Base-by-base conservation (phyloP, 2,797 vertebrate genomes). In the Sebastes kiyomatsui region DNA sequence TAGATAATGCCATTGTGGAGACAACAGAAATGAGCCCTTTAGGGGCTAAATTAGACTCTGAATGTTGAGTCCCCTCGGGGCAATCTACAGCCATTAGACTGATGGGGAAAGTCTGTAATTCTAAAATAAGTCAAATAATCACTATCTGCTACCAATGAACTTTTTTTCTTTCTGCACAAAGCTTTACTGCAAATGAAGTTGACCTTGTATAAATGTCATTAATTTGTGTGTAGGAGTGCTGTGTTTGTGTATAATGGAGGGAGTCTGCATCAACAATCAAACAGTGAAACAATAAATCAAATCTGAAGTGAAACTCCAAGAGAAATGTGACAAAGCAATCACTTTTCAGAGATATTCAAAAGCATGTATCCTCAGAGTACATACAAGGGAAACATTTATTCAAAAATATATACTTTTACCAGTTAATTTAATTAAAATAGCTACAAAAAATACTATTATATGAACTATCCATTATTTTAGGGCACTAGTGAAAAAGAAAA, bases 21-120 rank as follows among this genome's bases (percentile, higher is more conserved):
- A 81, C 82, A 72, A 74, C 72, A 82, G 79, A 91, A 90, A 91
- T 87, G 69, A 90, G 83, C 93, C 83, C 82, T 87, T 92, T 78
- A 92, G 81, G 68, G 69, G 55, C 68, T 64, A 33, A 86, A 86
- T 88, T 77, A 90, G 77, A 70, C 72, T 75, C 56, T 69, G 69
- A 71, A 80, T 77, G 88, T 88, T 30, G 77, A 89, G 64, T 87
- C 82, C 85, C 84, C 66, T 58, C 10, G 7, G 86, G 84, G 84
- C 82, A 83, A 59, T 72, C 38, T 62, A 16, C 35, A 59, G 66
- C 61, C 76, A 80, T 77, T 78, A 82, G 55, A 71, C 13, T 60
- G 42, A 76, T 27, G 56, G 70, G 75, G 56, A 84, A 59, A 73
- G 73, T 42, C 80, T 77, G 32, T 60, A 23, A 59, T 79, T 82